Evolutionary conservation across 1,140 invertebrate species (phyloP), one percentile per base, ranked within the genome.

Genomic region (Pogonomyrmex californicus): DNA sequence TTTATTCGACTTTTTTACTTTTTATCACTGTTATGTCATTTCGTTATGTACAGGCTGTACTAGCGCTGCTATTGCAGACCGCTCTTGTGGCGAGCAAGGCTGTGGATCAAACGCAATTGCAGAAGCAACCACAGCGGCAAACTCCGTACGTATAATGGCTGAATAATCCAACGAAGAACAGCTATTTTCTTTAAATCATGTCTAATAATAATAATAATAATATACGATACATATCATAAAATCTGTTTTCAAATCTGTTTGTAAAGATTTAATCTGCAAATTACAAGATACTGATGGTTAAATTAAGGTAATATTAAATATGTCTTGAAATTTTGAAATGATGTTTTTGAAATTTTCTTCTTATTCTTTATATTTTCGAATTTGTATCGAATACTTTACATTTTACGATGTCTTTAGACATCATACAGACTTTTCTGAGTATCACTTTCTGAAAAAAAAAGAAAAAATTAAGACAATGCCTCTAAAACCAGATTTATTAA

Each of bases 1-100:
- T 23, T 23, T 23, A 23, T 23, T 23, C 23, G 23, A 23, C 23
- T 23, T 23, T 23, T 23, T 23, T 23, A 66, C 23, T 66, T 66
- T 44, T 65, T 4, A 17, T 75, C 10, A 77, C 73, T 44, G 10
- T n/a, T 9, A 2, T 56, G 30, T 17, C 7, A 79, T 88, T 85
- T 58, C 10, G 7, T 91, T 90, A 33, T 85, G 92, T 91, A 60
- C 92, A 96, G 95, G 92, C 93, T 93, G 93, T 93, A 85, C 90
- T 95, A 93, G 94, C 92, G 60, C 88, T 94, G 86, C 92, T 95
- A 94, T 92, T 96, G 94, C 95, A 95, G 85, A 91, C 92, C 87
- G 93, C 85, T 85, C 91, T 95, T 91, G 95, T 94, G 91, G 92
- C 92, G 91, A 92, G 95, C 88, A 95, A 95, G 85, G 95, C 95